Conservation (phyloP, 2,113 vertebrate species). For the Gambusia affinis region DNA sequence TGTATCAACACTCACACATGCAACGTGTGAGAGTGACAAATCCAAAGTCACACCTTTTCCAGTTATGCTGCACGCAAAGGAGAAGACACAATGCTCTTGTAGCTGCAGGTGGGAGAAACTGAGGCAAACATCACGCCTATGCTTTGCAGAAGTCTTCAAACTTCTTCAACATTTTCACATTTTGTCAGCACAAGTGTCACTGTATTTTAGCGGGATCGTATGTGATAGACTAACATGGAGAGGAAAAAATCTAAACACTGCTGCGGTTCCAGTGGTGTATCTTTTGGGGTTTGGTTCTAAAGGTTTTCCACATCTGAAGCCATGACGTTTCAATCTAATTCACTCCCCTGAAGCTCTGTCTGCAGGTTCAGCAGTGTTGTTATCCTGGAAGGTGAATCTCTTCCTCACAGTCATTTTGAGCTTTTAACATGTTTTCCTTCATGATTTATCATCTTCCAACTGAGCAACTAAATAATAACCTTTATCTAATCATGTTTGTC, state of each 20-base stretch:
- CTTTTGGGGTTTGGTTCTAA: neutral
- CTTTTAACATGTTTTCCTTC: neutral
- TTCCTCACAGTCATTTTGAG: neutral
- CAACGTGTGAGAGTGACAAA: constrained; percentile 32
- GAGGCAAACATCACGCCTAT: neutral
- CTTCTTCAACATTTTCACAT: neutral
- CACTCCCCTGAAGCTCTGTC: too few species aligned
- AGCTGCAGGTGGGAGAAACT: neutral
- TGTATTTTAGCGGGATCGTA: neutral
- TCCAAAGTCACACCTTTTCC: constrained; percentile 23
- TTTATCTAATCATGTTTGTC: too few species aligned
- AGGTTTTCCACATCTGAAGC: neutral
- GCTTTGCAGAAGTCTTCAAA: neutral
- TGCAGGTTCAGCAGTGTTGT: too few species aligned
- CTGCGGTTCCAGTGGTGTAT: neutral
- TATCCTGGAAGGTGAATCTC: too few species aligned
- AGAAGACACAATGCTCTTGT: neutral
- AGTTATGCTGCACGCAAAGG: constrained; percentile 13
- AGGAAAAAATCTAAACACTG: too few species aligned
- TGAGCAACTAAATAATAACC: neutral
- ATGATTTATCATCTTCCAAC: neutral
- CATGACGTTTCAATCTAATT: too few species aligned
- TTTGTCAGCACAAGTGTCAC: constrained; percentile 15
- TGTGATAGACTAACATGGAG: too few species aligned
- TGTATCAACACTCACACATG: constrained; percentile 29